Percentiles rank a stretch among this genome's conserved stretches.
Evolutionary conservation across 35 echinoderm and acorn worm genomes (phyloP).

Genomic region (Holothuria glaberrima): DNA sequence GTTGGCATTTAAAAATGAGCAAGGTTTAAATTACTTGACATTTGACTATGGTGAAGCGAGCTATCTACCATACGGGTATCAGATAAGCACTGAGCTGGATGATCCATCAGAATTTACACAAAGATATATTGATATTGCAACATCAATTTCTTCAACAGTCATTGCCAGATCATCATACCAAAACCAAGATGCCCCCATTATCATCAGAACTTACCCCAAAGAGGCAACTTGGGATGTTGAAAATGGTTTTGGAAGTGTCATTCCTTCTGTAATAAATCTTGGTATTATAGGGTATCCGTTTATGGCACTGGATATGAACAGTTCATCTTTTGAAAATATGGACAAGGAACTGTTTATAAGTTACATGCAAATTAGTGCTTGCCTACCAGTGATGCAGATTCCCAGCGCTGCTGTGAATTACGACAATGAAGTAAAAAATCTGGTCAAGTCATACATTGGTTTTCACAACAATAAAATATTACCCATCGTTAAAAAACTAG

Average conservation of each 20-base stretch:
- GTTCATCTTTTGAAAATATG: neutral
- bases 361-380: slow-evolving; percentile 78
- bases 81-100: slow-evolving; percentile 49
- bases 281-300: slow-evolving; percentile 88
- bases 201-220: slow-evolving; percentile 70
- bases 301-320: slow-evolving; percentile 68
- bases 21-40: slow-evolving; percentile 70
- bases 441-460: slow-evolving; percentile 23
- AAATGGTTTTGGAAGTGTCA: slow-evolving; percentile 85
- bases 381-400: slow-evolving; percentile 92
- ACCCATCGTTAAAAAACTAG: neutral
- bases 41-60: slow-evolving; percentile 93
- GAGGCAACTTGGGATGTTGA: slow-evolving; percentile 62
- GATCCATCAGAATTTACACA: slow-evolving; percentile 78
- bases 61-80: slow-evolving; percentile 84
- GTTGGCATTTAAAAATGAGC: slow-evolving; percentile 33
- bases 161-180: slow-evolving; percentile 70
- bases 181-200: slow-evolving; percentile 66
- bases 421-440: slow-evolving; percentile 18
- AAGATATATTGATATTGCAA: slow-evolving; percentile 71
- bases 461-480: slow-evolving; percentile 45
- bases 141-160: slow-evolving; percentile 24
- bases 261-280: slow-evolving; percentile 75
- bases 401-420: slow-evolving; percentile 68
- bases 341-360: slow-evolving; percentile 78